Percentiles rank a stretch among this genome's conserved stretches.
Evolutionary conservation across 2,113 vertebrate species (phyloP).

Genomic region (Lipophrys pholis): DNA sequence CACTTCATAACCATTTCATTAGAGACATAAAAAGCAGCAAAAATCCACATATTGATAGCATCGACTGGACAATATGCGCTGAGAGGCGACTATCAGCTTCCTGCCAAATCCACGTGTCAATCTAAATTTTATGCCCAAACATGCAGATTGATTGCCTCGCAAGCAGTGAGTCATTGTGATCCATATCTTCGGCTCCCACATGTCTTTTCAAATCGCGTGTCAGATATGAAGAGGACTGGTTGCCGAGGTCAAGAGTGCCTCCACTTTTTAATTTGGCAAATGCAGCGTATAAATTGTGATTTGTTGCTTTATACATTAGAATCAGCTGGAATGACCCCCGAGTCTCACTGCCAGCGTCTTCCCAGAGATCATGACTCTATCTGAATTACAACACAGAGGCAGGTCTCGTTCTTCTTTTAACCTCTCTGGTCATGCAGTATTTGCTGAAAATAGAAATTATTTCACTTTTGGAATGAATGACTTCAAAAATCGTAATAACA

Average conservation of each 20-base stretch:
- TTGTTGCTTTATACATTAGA: constrained; percentile 68
- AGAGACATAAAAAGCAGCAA: constrained; percentile 1
- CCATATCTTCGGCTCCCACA: not conserved
- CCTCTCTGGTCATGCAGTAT: not conserved
- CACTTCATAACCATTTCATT: too few relatives aligned
- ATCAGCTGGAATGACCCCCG: constrained; percentile 70
- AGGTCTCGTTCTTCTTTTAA: not conserved
- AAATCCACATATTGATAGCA: too few relatives aligned
- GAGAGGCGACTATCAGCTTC: not conserved
- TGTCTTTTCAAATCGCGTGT: constrained; percentile 19
- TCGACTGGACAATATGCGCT: not conserved
- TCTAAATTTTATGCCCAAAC: constrained; percentile 13
- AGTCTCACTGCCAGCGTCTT: constrained; percentile 46
- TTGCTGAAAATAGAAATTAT: not conserved
- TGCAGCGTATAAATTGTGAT: constrained; percentile 62
- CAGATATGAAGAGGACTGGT: constrained; percentile 24
- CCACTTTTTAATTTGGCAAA: constrained; percentile 63
- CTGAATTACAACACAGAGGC: not conserved
- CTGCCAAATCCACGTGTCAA: constrained; percentile 8
- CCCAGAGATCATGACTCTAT: not conserved
- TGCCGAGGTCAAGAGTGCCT: constrained; percentile 54
- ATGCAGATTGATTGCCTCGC: constrained; percentile 13
- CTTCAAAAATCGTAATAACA: too few relatives aligned
- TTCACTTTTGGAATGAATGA: too few relatives aligned
- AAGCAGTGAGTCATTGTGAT: not conserved